phyloP scores from a whole-genome alignment of 2,888 invertebrate species.

The Pedicia rivosa region DNA sequence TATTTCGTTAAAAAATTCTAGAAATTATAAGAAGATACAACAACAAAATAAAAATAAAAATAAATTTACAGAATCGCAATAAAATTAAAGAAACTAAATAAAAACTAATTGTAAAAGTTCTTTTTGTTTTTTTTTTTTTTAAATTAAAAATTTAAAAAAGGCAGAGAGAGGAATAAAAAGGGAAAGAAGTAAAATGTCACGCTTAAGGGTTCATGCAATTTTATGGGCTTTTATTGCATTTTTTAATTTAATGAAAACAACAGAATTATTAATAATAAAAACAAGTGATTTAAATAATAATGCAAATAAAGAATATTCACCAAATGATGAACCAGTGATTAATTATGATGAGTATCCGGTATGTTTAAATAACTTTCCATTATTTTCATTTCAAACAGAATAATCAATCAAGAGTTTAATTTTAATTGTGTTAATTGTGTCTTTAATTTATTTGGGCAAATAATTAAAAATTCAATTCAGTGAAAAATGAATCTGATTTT shows the following conservation, averaged over 20 bases:
- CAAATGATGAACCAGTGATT: constrained; percentile 11
- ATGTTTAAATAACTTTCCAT: constrained; percentile 5
- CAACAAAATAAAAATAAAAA: too few species aligned
- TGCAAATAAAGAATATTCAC: neutral
- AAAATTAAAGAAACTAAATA: too few species aligned
- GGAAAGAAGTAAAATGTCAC: too few species aligned
- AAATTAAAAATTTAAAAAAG: too few species aligned
- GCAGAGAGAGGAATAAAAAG: too few species aligned
- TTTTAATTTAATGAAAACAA: neutral
- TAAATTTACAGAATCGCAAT: too few species aligned
- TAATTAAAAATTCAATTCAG: neutral
- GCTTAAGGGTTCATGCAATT: neutral
- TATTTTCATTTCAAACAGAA: neutral
- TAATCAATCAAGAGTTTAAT: neutral
- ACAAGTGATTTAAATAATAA: constrained; percentile 2
- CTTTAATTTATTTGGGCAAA: neutral
- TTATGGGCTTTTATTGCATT: neutral
- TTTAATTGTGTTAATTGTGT: too few species aligned
- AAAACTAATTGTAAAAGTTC: too few species aligned
- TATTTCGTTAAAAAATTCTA: too few species aligned
- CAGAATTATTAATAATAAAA: constrained; percentile 1
- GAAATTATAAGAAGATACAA: too few species aligned
- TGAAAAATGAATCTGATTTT: neutral
- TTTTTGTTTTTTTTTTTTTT: too few species aligned
- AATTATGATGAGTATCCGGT: constrained; percentile 29